Percentiles rank a stretch among this genome's conserved stretches.
Conservation (phyloP, 2,113 vertebrate species). For the Phodopus roborovskii region DNA sequence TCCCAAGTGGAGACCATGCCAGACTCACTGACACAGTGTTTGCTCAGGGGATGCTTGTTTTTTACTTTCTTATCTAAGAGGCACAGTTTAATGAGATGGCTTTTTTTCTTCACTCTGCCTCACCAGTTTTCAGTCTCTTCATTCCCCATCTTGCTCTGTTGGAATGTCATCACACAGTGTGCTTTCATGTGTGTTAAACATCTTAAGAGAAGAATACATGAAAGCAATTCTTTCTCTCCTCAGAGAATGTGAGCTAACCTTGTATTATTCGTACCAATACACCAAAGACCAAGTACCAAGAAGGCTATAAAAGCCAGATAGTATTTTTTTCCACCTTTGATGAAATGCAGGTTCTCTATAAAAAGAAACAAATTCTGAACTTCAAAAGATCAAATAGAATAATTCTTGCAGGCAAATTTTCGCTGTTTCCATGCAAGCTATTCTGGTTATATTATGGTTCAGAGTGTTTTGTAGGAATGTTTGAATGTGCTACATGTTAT, state of each 20-base stretch:
- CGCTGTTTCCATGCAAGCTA: neutral
- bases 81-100: neutral
- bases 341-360: neutral
- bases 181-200: neutral
- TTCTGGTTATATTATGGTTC: neutral
- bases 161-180: neutral
- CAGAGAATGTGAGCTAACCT: neutral
- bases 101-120: neutral
- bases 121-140: neutral
- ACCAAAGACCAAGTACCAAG: constrained; percentile 28
- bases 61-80: neutral
- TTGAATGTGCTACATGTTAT: neutral
- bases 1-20: neutral
- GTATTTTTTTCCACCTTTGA: constrained; percentile 41
- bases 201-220: neutral
- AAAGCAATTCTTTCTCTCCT: neutral
- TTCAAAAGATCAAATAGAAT: neutral
- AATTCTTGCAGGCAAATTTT: constrained; percentile 38
- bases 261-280: neutral
- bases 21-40: neutral
- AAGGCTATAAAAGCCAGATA: constrained; percentile 15
- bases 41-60: neutral
- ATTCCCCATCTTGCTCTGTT: neutral
- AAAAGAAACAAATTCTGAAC: constrained; percentile 33
- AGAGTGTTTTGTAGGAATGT: neutral